phyloP scores from a whole-genome alignment of 2,888 invertebrate species.

The Beris morrisii region DNA sequence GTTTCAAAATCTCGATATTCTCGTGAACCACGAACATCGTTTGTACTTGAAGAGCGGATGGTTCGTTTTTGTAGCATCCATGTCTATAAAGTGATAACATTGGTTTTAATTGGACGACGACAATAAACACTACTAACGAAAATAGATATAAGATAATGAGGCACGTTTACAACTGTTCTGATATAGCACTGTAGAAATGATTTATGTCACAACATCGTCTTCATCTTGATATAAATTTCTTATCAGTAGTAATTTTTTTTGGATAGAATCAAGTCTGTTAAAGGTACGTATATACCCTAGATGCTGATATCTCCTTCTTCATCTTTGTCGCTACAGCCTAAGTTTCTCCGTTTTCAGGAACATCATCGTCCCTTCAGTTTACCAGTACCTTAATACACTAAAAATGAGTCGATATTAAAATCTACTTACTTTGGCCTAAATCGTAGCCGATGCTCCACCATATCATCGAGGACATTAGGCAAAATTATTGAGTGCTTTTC shows the following conservation, averaged over 20 bases:
- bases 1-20: slow-evolving; percentile 70
- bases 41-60: slow-evolving; percentile 64
- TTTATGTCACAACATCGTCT: too few species aligned
- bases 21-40: slow-evolving; percentile 72
- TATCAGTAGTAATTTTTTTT: slow-evolving; percentile 2
- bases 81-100: slow-evolving; percentile 45
- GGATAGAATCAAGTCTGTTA: not conserved
- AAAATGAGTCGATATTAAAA: slow-evolving; percentile 28
- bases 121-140: too few species aligned
- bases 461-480: slow-evolving; percentile 71
- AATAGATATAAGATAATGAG: too few species aligned
- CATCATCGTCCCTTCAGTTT: too few species aligned
- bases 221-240: slow-evolving; percentile 21
- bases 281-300: not conserved
- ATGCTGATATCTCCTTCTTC: too few species aligned
- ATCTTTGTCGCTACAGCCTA: too few species aligned
- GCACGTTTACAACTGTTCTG: too few species aligned
- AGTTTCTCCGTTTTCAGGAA: too few species aligned
- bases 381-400: not conserved
- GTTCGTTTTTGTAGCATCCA: slow-evolving; percentile 51
- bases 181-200: too few species aligned
- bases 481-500: slow-evolving; percentile 63
- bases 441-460: slow-evolving; percentile 64
- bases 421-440: slow-evolving; percentile 56
- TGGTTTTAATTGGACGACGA: not conserved